Evolutionary conservation across 2,888 invertebrate species (phyloP), one percentile per base, ranked within the genome.

Genomic region (Pyrocoelia pectoralis): DNA sequence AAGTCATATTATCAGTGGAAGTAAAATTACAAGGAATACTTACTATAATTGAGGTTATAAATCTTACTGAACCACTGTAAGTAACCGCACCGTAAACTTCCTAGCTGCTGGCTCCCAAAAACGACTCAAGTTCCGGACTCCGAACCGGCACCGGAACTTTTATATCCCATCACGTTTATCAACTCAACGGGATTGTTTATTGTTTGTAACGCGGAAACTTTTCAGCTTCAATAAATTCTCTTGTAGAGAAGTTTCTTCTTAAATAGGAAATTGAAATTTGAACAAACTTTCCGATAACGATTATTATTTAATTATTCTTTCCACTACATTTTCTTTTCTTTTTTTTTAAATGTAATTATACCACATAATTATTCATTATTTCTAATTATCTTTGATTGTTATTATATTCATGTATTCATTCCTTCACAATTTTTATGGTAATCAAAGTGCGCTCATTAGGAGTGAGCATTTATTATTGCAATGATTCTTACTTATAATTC

Each of bases 81-180:
- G 66, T 67, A 69, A 73, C 72, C 73, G 70, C 72, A 75, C 73
- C 61, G 65, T 65, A 65, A 65, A 65, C 61, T 72, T 71, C 67
- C 74, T 72, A 70, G 72, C 68, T 72, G 71, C 72, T 70, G 72
- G 70, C 72, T 70, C 68, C 73, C 73, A 75, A 76, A 76, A 77
- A 76, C 76, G 75, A 74, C 73, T 73, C 66, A 69, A 66, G 73
- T 76, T 77, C 75, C 75, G 76, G 75, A 74, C 70, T 71, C 74
- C 62, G 61, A 67, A 65, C 70, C 71, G 70, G 71, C 71, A 67
- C 74, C 73, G 75, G 74, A 75, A 75, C 75, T 74, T 76, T 76
- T 76, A 75, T 73, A 73, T 69, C 70, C 71, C 72, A 68, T 67
- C 72, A 67, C 74, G 70, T 74, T 74, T 70, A 74, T 74, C 74